Conservation (phyloP, 2,113 vertebrate genomes). For the Bagarius yarrelli region DNA sequence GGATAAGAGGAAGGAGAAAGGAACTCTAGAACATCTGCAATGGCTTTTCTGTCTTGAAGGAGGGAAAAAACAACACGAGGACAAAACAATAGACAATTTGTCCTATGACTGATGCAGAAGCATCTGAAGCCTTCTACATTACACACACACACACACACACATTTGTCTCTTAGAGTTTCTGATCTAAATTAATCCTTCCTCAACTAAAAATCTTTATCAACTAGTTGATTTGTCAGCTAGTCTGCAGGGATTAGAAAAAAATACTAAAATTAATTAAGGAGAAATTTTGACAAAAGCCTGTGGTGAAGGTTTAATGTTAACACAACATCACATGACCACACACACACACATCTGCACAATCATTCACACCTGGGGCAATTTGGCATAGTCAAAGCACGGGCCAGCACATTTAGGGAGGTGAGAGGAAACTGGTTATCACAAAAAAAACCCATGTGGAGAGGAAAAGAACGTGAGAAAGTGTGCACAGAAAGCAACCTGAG, state of each 20-base stretch:
- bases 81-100: conserved; percentile 65
- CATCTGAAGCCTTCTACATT: background rate
- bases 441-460: background rate
- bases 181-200: background rate
- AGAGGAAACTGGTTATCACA: background rate
- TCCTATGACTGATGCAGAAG: conserved; percentile 34
- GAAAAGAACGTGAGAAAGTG: background rate
- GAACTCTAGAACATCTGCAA: conserved; percentile 56
- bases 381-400: background rate
- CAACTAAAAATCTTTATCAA: background rate
- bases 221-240: background rate
- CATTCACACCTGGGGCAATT: background rate
- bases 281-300: background rate
- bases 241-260: background rate
- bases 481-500: background rate
- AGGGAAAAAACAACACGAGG: conserved; percentile 72
- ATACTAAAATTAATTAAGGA: background rate
- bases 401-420: background rate
- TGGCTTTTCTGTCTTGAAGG: conserved; percentile 52
- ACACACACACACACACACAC: conserved; percentile 9
- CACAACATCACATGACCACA: background rate
- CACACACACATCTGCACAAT: background rate
- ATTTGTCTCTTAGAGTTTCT: background rate
- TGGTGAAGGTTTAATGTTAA: background rate
- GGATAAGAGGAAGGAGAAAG: conserved; percentile 50